Conservation (phyloP, 2,113 vertebrate species). For the Pelecanus crispus region DNA sequence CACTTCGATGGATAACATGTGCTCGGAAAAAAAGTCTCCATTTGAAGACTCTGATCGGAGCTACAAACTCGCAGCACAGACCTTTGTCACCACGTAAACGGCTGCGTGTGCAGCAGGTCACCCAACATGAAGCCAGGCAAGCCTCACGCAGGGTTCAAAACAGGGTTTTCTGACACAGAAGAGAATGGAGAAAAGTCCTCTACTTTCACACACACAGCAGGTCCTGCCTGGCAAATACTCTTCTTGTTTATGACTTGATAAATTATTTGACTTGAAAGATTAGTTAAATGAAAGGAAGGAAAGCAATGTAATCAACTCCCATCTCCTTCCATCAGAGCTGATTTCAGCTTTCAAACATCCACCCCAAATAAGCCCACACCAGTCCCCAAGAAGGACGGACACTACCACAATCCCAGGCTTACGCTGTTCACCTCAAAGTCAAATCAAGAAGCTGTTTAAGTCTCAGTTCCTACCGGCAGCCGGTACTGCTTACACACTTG, state of each 20-base stretch:
- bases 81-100: fast-evolving
- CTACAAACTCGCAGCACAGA: background rate
- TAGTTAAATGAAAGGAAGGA: background rate
- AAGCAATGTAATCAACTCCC: background rate
- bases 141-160: fast-evolving
- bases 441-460: background rate
- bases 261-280: background rate
- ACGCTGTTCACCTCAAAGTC: background rate
- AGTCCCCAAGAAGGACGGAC: background rate
- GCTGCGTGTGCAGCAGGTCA: fast-evolving
- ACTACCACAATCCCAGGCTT: background rate
- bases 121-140: background rate
- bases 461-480: fast-evolving
- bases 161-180: background rate
- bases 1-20: background rate
- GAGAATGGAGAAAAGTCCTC: background rate
- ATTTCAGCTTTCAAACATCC: background rate
- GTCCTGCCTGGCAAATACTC: background rate
- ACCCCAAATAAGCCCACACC: background rate
- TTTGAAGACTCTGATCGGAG: background rate
- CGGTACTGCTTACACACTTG: background rate
- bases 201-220: background rate
- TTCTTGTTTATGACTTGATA: background rate
- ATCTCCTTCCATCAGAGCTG: background rate
- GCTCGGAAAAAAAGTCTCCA: background rate